phyloP scores from a whole-genome alignment of 2,888 invertebrate genomes.

The Eledona agricola region DNA sequence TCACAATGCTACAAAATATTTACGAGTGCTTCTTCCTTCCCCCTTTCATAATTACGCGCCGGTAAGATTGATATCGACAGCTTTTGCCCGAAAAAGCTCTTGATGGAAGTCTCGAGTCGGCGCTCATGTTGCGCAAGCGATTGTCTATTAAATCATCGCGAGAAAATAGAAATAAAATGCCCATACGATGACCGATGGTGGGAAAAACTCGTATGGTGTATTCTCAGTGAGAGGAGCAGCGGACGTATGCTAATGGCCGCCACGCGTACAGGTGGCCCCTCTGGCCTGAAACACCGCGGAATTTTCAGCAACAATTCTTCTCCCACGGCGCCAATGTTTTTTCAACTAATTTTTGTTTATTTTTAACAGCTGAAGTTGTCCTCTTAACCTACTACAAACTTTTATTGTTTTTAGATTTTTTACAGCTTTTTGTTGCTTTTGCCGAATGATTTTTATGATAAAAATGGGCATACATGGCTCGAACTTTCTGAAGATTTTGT shows the following conservation, averaged over 20 bases:
- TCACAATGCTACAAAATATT: constrained; percentile 34
- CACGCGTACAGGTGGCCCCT: constrained; percentile 33
- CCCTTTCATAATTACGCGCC: constrained; percentile 21
- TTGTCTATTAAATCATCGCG: constrained; percentile 60
- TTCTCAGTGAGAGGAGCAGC: constrained; percentile 56
- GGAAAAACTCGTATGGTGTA: constrained; percentile 60
- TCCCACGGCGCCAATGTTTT: no score
- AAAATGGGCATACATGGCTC: no score
- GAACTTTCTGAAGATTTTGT: no score
- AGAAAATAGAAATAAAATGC: constrained; percentile 59
- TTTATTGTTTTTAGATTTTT: no score
- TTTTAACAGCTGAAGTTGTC: no score
- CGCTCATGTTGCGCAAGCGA: constrained; percentile 56
- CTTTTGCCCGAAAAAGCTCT: constrained; percentile 11
- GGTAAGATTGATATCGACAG: constrained; percentile 61
- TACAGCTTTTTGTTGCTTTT: no score
- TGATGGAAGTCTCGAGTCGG: constrained; percentile 38
- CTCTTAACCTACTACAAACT: no score
- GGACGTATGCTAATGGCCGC: constrained; percentile 53
- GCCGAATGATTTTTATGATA: no score
- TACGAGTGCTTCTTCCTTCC: constrained; percentile 35
- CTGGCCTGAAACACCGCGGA: no score
- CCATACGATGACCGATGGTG: constrained; percentile 60
- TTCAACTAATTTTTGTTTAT: no score
- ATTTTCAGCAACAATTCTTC: no score